Conservation (phyloP, 2,797 vertebrate species). For the Liasis olivaceus region DNA sequence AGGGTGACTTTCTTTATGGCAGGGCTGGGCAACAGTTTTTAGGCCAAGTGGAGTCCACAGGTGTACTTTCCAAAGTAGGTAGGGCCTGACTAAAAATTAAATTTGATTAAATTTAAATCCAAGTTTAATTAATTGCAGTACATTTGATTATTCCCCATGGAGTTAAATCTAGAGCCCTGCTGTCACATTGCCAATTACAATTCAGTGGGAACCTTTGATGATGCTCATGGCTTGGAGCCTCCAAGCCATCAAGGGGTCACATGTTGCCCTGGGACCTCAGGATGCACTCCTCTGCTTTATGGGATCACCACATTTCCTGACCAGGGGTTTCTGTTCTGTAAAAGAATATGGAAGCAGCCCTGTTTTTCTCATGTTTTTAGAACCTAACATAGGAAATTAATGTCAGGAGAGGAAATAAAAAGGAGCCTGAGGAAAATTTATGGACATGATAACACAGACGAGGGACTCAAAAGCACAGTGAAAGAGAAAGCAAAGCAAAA, state of each 20-base stretch:
- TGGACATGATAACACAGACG: background rate
- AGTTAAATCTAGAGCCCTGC: background rate
- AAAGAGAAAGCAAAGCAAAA: background rate
- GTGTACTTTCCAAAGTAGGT: background rate
- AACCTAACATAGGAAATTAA: background rate
- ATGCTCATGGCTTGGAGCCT: background rate
- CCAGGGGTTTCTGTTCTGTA: background rate
- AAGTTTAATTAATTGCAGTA: background rate
- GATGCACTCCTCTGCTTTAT: background rate
- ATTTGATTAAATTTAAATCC: background rate
- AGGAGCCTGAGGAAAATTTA: background rate
- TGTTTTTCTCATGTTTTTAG: background rate
- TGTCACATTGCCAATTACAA: background rate
- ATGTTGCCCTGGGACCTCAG: background rate
- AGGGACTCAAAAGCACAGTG: background rate
- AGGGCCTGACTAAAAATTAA: background rate
- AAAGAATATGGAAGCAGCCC: background rate
- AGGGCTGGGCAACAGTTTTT: background rate
- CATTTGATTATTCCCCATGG: background rate
- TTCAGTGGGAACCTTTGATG: background rate
- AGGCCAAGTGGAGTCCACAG: background rate
- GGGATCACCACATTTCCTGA: background rate
- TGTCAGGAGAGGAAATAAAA: background rate
- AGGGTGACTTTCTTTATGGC: background rate
- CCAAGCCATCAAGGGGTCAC: background rate